Base-by-base conservation (phyloP, 2,888 invertebrate genomes). In the Tipula lateralis region DNA sequence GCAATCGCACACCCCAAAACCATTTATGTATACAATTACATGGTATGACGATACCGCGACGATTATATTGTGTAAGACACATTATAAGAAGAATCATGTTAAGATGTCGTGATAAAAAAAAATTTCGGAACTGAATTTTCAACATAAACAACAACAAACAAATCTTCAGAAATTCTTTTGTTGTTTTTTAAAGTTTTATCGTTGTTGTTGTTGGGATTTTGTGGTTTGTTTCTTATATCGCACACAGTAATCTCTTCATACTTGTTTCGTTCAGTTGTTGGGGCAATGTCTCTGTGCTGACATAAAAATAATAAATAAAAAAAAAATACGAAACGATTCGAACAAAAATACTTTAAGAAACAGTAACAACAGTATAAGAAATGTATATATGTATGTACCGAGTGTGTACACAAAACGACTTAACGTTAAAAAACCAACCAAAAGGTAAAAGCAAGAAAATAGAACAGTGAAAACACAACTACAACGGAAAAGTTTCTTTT, bases 51-150 rank as follows among this genome's bases (percentile, higher is more conserved):
- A 66, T 24, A 66, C 44, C 44, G 24, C 24, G 66, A 66, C 66
- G 24, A 66, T 66, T 66, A 9, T 66, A 66, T 66, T 66, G 66
- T 66, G 66, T 66, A 66, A 24, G 24, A 66, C 66, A 66, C 24
- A 66, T 66, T 66, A n/a, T n/a, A 66, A 66, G 66, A 24, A 66
- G 9, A 66, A 66, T 66, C 66, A 66, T 66, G 66, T 66, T 66
- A 66, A 66, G 66, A 66, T 66, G 66, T 66, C 66, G 66, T 66
- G 66, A 66, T 66, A 66, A 66, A 66, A 66, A 66, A 66, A 66
- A 9, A 66, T 24, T 24, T 66, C 66, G 66, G 66, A 66, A 66
- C 66, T 66, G 66, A 66, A 66, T 24, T 3, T 24, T 44, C 2
- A 66, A 24, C 24, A 66, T 66, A 66, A 66, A 66, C 66, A 66